Conservation (phyloP, 2,888 invertebrate species). For the Rhingia rostrata region DNA sequence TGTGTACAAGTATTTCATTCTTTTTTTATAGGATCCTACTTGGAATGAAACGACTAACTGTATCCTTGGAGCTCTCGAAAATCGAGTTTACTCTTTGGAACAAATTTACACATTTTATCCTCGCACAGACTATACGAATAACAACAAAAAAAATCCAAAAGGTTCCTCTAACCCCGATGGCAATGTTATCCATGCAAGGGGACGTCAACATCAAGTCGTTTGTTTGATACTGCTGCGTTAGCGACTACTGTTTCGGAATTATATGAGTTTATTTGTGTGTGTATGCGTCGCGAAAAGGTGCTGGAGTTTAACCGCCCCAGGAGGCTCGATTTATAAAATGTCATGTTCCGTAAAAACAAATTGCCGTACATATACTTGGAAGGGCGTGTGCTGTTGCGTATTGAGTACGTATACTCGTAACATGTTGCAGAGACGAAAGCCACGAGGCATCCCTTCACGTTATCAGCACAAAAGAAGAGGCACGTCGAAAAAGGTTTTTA, state of each 20-base stretch:
- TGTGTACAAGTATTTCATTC: constrained; percentile 45
- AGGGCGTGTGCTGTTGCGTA: constrained; percentile 36
- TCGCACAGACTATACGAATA: constrained; percentile 13
- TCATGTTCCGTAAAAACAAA: constrained; percentile 72
- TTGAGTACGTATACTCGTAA: constrained; percentile 1
- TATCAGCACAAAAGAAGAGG: too few species aligned
- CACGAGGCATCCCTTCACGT: constrained; percentile 14
- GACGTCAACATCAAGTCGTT: constrained; percentile 37
- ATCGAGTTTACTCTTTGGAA: constrained; percentile 67
- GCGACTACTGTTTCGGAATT: constrained; percentile 24
- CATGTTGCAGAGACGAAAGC: not conserved
- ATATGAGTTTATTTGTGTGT: not conserved
- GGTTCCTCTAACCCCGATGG: constrained; percentile 39
- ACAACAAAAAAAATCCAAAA: constrained; percentile 11
- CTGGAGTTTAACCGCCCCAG: constrained; percentile 65
- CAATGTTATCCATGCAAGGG: constrained; percentile 14
- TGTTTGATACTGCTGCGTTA: constrained; percentile 14
- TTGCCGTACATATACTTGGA: constrained; percentile 39
- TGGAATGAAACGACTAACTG: constrained; percentile 20
- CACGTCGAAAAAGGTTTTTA: constrained; percentile 4
- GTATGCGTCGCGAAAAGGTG: constrained; percentile 40
- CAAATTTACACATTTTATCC: constrained; percentile 59
- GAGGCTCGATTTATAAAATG: constrained; percentile 73
- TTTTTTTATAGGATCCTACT: constrained; percentile 54
- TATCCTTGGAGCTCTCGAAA: constrained; percentile 70